Evolutionary conservation across 1,140 invertebrate species (phyloP).

Genomic region (Heliothis virescens): DNA sequence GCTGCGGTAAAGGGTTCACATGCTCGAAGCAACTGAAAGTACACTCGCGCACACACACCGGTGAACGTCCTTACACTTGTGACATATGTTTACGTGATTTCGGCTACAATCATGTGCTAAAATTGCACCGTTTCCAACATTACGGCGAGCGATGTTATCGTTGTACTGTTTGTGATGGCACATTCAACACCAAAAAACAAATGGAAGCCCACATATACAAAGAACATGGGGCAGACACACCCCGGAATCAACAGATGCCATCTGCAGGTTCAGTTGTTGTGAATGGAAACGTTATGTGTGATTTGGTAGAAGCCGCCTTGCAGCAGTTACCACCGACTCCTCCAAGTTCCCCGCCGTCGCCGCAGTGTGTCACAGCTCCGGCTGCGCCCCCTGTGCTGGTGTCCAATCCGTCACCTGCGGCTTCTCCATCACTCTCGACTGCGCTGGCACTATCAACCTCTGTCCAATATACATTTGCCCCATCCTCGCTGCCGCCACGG

Average conservation of each 20-base stretch:
- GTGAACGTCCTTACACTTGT: slow-evolving; percentile 92
- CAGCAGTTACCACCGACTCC: slow-evolving; percentile 88
- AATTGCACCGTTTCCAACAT: slow-evolving; percentile 95
- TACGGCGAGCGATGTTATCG: slow-evolving; percentile 97
- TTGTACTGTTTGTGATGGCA: slow-evolving; percentile 95
- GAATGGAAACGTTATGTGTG: slow-evolving; percentile 89
- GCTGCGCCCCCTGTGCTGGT: slow-evolving; percentile 27
- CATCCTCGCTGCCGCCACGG: slow-evolving; percentile 90
- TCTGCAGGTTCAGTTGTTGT: slow-evolving; percentile 67
- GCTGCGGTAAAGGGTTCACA: slow-evolving; percentile 95
- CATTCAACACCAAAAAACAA: slow-evolving; percentile 95
- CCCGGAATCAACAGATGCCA: slow-evolving; percentile 72
- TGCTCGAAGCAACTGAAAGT: slow-evolving; percentile 97
- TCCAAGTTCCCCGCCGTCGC: slow-evolving; percentile 88
- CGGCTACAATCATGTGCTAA: slow-evolving; percentile 95
- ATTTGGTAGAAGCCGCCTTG: slow-evolving; percentile 91
- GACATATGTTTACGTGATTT: slow-evolving; percentile 89
- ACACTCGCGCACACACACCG: slow-evolving; percentile 93
- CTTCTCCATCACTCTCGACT: slow-evolving; percentile 61
- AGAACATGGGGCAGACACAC: slow-evolving; percentile 92
- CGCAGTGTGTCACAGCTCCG: slow-evolving; percentile 63
- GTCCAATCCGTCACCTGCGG: slow-evolving; percentile 53
- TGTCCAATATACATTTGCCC: slow-evolving; percentile 85
- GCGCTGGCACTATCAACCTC: slow-evolving; percentile 76
- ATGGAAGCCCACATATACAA: slow-evolving; percentile 95